phyloP scores from a whole-genome alignment of 2,113 vertebrate species.

The Prolemur simus region DNA sequence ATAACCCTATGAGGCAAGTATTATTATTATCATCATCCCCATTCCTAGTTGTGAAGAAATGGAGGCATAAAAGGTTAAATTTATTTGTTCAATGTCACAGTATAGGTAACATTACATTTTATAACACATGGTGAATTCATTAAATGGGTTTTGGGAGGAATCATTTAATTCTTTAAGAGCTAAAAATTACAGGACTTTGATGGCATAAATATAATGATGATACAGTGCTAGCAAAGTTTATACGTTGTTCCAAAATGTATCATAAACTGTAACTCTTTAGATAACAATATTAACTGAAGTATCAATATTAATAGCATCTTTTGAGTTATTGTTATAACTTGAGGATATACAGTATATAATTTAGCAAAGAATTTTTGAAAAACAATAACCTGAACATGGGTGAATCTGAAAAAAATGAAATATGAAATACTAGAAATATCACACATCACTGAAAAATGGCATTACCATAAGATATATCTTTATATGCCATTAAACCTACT shows the following conservation, averaged over 20 bases:
- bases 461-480: background rate
- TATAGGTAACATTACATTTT: background rate
- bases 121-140: background rate
- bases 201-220: constrained; percentile 9
- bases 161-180: background rate
- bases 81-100: background rate
- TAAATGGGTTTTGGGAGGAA: background rate
- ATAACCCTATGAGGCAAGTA: background rate
- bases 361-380: constrained; percentile 41
- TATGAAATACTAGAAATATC: background rate
- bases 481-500: constrained; percentile 22
- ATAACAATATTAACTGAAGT: constrained; percentile 11
- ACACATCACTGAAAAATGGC: background rate
- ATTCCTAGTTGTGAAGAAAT: constrained; percentile 21
- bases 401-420: background rate
- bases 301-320: background rate
- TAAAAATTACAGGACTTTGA: constrained; percentile 34
- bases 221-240: background rate
- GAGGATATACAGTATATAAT: background rate
- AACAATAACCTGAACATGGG: background rate
- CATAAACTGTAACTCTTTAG: constrained; percentile 12
- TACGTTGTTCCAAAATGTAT: background rate
- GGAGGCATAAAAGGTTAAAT: constrained; percentile 1
- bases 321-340: background rate
- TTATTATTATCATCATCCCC: background rate